Percentiles rank a stretch among this genome's conserved stretches.
These are phyloP conservation scores for Dicycla oo DNA, from an alignment of 2,888 invertebrate species.

Conservation along the genomic window DNA sequence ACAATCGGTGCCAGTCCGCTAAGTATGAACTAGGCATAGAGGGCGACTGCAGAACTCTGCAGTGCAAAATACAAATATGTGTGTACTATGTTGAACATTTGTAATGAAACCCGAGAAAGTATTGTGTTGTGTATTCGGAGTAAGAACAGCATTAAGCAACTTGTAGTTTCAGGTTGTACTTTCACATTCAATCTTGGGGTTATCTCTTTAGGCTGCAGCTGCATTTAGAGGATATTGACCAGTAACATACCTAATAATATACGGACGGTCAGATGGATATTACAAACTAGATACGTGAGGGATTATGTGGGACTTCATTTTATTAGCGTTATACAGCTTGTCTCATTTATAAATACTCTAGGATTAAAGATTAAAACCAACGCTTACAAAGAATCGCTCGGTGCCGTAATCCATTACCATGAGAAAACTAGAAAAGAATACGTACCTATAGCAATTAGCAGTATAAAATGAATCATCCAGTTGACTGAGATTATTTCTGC, in stretches of 20 bases:
- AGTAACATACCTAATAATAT: neutral
- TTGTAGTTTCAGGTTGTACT: constrained; percentile 33
- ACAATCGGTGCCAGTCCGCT: constrained; percentile 38
- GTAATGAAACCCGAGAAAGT: constrained; percentile 1
- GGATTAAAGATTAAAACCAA: neutral
- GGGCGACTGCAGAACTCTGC: neutral
- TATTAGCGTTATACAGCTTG: neutral
- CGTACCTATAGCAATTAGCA: constrained; percentile 27
- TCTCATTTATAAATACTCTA: constrained; percentile 14
- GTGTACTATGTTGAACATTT: constrained; percentile 2
- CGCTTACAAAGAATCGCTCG: constrained; percentile 25
- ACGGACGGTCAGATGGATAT: neutral
- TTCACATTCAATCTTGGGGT: constrained; percentile 31
- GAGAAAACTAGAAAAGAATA: constrained; percentile 44
- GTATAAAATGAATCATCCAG: constrained; percentile 51
- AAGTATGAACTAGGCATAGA: constrained; percentile 23
- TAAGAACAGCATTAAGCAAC: constrained; percentile 8
- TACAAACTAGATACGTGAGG: neutral
- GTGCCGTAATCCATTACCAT: constrained; percentile 26
- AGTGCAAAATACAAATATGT: neutral
- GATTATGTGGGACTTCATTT: constrained; percentile 10
- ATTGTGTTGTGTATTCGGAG: constrained; percentile 13
- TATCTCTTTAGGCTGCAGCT: constrained; percentile 7
- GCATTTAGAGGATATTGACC: constrained; percentile 1
- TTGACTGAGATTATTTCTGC: constrained; percentile 35